These are phyloP conservation scores for Dicrostonyx torquatus DNA, from an alignment of 2,797 vertebrate genomes.

Conservation along the genomic window DNA sequence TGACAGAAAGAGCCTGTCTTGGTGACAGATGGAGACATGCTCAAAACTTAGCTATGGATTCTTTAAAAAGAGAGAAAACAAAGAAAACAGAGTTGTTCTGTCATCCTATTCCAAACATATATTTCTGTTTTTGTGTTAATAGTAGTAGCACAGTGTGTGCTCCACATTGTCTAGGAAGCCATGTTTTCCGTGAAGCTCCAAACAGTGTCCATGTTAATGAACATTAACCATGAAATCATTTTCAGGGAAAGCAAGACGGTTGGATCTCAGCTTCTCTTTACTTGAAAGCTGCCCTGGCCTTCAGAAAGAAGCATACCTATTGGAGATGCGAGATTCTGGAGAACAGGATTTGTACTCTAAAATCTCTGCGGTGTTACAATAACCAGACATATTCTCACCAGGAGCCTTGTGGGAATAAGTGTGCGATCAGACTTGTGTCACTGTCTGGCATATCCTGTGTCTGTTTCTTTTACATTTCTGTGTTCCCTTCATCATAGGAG, in stretches of 20 bases:
- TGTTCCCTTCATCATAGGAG: not conserved
- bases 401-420: not conserved
- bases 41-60: not conserved
- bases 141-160: not conserved
- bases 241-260: not conserved
- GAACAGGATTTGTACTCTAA: not conserved
- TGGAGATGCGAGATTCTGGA: not conserved
- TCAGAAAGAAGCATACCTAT: not conserved
- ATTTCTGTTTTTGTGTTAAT: conserved; percentile 14
- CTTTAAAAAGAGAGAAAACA: conserved; percentile 21
- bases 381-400: not conserved
- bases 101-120: not conserved
- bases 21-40: not conserved
- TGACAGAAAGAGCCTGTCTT: not conserved
- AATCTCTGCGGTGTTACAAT: not conserved
- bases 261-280: conserved; percentile 17
- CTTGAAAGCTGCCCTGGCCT: not conserved
- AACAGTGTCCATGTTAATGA: not conserved
- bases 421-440: not conserved
- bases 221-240: not conserved
- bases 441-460: not conserved
- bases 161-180: not conserved
- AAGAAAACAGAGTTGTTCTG: not conserved
- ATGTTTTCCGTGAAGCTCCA: conserved; percentile 5
- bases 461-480: not conserved